Evolutionary conservation across 1,140 invertebrate genomes (phyloP), one percentile per base, ranked within the genome.

Genomic region (Leptoteleia sp.): DNA sequence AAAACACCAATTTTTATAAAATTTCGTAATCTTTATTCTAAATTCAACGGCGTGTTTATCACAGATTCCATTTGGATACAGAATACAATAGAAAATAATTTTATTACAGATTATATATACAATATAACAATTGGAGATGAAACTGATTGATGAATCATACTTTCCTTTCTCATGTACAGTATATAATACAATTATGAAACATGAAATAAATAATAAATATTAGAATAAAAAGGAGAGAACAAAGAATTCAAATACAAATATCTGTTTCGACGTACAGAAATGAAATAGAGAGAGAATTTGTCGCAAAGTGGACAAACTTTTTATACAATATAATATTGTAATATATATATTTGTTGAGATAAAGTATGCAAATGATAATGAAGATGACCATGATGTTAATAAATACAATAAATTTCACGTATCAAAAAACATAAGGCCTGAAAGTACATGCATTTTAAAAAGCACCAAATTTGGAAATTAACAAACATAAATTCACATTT

Each of bases 31-130:
- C 11, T 50, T 57, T 50, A 72, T 55, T 55, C 17, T 22, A 1
- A 59, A 4, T 47, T 64, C 7, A 47, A 35, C 73, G 45, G 17
- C 40, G 50, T n/a, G n/a, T 70, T 76, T 79, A 79, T 79, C 62
- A 72, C 80, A 78, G 71, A 62, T 50, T 68, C 55, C 40, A 77
- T 81, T 81, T 81, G 68, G 33, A 81, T 84, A 81, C 79, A 85
- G 76, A 82, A 81, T 67, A 72, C 68, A 71, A 62, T 72, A 81
- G 76, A 67, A 8, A 25, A 35, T 22, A 72, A 55, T 42, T 31
- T 57, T 75, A 45, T 40, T 75, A 65, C 71, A n/a, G n/a, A n/a
- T n/a, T n/a, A n/a, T n/a, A 75, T 75, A 65, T 27, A 73, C 61
- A 65, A 65, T 12, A 45, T 65, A 65, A 50, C 61, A 52, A 65